phyloP scores from a whole-genome alignment of 2,888 invertebrate species.

The Diadromus collaris region DNA sequence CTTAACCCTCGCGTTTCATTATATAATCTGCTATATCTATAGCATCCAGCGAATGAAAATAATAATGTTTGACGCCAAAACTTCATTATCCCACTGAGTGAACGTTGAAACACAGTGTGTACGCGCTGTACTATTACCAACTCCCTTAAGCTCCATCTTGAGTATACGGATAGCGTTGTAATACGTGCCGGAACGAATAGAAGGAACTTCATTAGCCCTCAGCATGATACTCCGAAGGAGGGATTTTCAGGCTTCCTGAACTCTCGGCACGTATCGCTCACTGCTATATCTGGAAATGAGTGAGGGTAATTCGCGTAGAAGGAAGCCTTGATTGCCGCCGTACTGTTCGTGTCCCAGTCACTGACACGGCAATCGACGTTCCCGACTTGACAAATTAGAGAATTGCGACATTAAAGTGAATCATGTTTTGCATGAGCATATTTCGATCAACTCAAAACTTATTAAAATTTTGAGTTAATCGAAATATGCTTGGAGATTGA shows the following conservation, averaged over 20 bases:
- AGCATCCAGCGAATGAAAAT: constrained; percentile 39
- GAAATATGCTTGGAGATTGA: too few species aligned
- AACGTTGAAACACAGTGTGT: constrained; percentile 38
- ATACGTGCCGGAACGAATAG: constrained; percentile 55
- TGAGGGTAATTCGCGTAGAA: constrained; percentile 35
- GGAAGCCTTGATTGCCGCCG: constrained; percentile 35
- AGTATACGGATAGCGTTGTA: constrained; percentile 46
- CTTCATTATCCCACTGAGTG: constrained; percentile 53
- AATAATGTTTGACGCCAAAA: constrained; percentile 56
- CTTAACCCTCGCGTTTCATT: constrained; percentile 52
- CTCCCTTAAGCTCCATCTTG: constrained; percentile 49
- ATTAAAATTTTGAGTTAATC: too few species aligned
- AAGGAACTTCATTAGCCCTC: constrained; percentile 58
- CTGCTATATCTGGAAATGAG: constrained; percentile 28
- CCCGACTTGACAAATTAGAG: neutral
- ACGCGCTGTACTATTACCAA: constrained; percentile 47
- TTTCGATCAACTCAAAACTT: neutral
- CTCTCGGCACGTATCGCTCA: constrained; percentile 42
- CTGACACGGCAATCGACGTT: constrained; percentile 4
- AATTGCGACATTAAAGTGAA: neutral
- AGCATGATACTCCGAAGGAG: constrained; percentile 48
- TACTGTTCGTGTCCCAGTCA: constrained; percentile 7
- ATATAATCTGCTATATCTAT: constrained; percentile 39
- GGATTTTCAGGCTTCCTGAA: constrained; percentile 29
- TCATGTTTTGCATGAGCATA: neutral